Percentiles rank a stretch among this genome's conserved stretches.
Conservation (phyloP, 2,113 vertebrate species). For the Cryptomyrus ogoouensis region DNA sequence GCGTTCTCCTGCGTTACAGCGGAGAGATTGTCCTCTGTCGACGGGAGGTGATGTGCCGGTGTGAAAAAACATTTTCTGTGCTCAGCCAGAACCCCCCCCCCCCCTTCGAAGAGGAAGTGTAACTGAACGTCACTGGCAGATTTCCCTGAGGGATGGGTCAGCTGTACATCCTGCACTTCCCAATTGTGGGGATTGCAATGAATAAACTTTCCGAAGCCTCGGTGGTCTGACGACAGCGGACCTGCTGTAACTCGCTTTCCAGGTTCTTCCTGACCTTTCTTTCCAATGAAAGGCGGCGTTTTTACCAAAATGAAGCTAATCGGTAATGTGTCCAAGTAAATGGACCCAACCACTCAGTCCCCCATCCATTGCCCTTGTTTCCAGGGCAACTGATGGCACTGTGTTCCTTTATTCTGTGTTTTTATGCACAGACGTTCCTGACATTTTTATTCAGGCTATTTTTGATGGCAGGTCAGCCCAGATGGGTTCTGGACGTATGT, state of each 20-base stretch:
- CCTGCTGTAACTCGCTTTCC: neutral
- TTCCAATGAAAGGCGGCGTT: neutral
- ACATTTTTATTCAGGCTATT: neutral
- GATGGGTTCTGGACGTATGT: neutral
- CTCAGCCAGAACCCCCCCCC: neutral
- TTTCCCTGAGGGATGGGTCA: neutral
- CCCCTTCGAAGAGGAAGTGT: neutral
- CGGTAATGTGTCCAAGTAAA: neutral
- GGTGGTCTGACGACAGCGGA: neutral
- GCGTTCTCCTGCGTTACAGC: neutral
- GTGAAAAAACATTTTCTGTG: neutral
- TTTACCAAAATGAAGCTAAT: neutral
- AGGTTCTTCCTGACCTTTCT: neutral
- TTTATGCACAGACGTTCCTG: neutral
- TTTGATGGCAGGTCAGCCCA: neutral
- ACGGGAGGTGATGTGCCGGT: neutral
- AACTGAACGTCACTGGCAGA: neutral
- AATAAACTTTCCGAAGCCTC: neutral
- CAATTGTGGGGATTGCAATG: neutral
- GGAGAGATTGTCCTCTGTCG: neutral
- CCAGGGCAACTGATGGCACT: slow-evolving; percentile 4
- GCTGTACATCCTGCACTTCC: neutral
- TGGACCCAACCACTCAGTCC: neutral
- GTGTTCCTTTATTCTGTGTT: neutral
- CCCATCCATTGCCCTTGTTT: neutral